Evolutionary conservation across 2,113 vertebrate species (phyloP).

Genomic region (Mastomys natalensis): DNA sequence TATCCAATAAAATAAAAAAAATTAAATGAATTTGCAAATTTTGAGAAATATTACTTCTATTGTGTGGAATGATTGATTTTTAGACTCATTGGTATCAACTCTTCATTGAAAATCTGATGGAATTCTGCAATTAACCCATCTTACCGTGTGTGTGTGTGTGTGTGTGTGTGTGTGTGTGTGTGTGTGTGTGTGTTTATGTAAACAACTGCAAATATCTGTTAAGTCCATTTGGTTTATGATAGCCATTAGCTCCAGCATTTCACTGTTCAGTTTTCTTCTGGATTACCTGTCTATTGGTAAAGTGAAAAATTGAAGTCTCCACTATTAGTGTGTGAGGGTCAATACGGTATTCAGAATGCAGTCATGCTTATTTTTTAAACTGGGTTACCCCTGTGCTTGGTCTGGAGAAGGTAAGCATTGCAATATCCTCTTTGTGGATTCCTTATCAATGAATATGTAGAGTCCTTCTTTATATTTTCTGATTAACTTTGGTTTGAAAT

Average conservation of each 20-base stretch:
- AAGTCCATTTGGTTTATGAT: not conserved
- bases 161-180: not conserved
- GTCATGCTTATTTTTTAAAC: not conserved
- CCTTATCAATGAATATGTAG: not conserved
- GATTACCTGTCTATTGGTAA: not conserved
- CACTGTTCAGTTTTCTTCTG: not conserved
- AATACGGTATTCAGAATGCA: not conserved
- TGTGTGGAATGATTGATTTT: not conserved
- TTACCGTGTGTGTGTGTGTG: too few species aligned
- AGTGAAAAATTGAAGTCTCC: not conserved
- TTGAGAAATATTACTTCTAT: not conserved
- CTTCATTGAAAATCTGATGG: not conserved
- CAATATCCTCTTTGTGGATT: not conserved
- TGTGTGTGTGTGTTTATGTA: too few species aligned
- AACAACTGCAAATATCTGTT: not conserved
- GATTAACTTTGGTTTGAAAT: not conserved
- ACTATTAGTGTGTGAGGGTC: not conserved
- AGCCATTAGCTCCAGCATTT: not conserved
- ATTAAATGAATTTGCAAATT: not conserved
- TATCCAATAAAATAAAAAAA: too few species aligned
- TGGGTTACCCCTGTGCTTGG: not conserved
- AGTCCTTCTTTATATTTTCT: not conserved
- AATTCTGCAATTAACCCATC: not conserved
- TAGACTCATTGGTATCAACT: too few species aligned
- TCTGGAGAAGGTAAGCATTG: not conserved